Conservation (phyloP, 2,797 vertebrate species). For the Ctenosaura bakeri region DNA sequence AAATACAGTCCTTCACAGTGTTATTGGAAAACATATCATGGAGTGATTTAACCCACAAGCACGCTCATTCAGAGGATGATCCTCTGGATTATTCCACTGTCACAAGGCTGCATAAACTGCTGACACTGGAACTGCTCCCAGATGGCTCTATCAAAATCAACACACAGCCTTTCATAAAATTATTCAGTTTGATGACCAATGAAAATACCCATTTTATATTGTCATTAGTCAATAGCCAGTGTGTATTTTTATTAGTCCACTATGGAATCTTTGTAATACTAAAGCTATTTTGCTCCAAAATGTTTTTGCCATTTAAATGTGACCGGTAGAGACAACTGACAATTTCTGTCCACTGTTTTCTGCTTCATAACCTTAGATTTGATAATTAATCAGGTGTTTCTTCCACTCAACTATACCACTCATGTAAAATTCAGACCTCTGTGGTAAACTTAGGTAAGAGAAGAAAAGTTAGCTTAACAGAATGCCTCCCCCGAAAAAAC, state of each 20-base stretch:
- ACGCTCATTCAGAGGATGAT: slow-evolving; percentile 1
- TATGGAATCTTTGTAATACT: not conserved
- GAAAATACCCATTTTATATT: not conserved
- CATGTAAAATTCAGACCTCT: not conserved
- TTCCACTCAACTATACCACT: not conserved
- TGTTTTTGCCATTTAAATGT: not conserved
- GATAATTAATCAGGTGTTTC: not conserved
- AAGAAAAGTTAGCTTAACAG: not conserved
- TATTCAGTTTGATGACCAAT: not conserved
- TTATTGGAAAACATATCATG: slow-evolving; percentile 12
- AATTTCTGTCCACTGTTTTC: not conserved
- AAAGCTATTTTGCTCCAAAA: not conserved
- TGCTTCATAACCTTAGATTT: not conserved
- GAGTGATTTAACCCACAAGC: slow-evolving; percentile 1
- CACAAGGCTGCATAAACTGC: slow-evolving; percentile 22
- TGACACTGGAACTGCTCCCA: slow-evolving; percentile 18
- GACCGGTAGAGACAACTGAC: not conserved
- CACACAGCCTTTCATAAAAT: not conserved
- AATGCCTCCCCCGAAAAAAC: not conserved
- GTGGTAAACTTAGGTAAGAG: not conserved
- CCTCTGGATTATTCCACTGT: slow-evolving; percentile 17
- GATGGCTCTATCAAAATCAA: not conserved
- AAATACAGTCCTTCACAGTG: not conserved
- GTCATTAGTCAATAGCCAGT: not conserved
- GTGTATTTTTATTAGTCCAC: not conserved